Base-by-base conservation (phyloP, 2,113 vertebrate genomes). In the Tyto alba region DNA sequence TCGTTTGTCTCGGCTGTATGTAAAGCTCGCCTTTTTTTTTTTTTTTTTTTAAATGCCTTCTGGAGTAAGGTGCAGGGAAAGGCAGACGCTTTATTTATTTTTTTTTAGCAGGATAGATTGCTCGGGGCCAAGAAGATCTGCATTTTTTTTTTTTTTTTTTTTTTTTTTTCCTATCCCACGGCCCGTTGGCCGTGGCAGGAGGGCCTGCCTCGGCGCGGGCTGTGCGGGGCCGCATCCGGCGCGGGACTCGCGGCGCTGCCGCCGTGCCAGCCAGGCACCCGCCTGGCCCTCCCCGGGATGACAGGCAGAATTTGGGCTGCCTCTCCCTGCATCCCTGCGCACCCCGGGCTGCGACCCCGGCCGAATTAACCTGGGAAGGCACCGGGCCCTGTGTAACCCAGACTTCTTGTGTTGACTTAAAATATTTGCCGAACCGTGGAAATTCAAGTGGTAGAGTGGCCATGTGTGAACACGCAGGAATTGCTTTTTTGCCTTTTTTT, bases 251-350 rank as follows among this genome's bases (percentile, higher is more conserved):
- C 25, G 17, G 60, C 12, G 20, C 91, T 84, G 96, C 92, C 63
- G 15, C 43, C 91, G 67, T 26, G 71, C 27, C 47, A 89, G 32
- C 64, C 76, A 60, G 64, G 22, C 71, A 18, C 45, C 75, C 95
- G 55, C 91, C 85, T 32, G 81, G 90, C 95, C 94, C 92, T 93
- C 87, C 68, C 9, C 0, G 85, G 86, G 87, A 98, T 97, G 97
- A 97, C 96, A 97, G 97, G 96, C 96, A 98, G 97, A 98, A 97
- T 97, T 97, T 23, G 88, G 95, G 88, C 40, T 80, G 55, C 68
- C 55, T 38, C 34, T 69, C 13, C 7, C 45, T 34, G 50, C 45
- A 38, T 83, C 86, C 88, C 77, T 40, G 19, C 5, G 59, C 80
- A 93, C 59, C 41, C 1, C 1, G 17, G 57, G 43, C 68, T 73